phyloP scores from a whole-genome alignment of 1,140 invertebrate species.

The Varroa destructor region DNA sequence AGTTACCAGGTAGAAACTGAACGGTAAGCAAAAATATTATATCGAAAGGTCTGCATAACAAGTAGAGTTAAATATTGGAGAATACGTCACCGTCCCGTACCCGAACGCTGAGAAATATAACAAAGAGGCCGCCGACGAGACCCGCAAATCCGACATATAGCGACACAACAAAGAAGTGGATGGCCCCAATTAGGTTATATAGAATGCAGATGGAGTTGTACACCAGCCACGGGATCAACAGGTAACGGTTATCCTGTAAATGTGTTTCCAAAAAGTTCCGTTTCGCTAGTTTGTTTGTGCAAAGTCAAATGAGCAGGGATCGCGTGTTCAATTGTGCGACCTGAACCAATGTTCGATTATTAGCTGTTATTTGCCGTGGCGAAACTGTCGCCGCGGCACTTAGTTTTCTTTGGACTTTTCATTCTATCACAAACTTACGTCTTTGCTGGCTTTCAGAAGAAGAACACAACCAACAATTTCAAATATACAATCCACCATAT shows the following conservation, averaged over 20 bases:
- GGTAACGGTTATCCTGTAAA: conserved; percentile 19
- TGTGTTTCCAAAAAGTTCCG: background rate
- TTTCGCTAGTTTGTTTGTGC: background rate
- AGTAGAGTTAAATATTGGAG: too few relatives aligned
- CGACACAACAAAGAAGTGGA: conserved; percentile 24
- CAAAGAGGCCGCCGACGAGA: conserved; percentile 9
- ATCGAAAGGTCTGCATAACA: too few relatives aligned
- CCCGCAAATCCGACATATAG: conserved; percentile 21
- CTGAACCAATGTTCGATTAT: background rate
- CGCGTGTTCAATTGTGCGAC: background rate
- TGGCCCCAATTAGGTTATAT: conserved; percentile 18
- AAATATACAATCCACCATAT: conserved; percentile 11
- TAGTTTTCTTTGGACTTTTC: too few relatives aligned
- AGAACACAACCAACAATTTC: conserved; percentile 28
- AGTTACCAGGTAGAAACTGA: too few relatives aligned
- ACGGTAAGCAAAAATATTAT: too few relatives aligned
- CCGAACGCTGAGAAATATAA: conserved; percentile 24
- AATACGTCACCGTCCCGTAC: background rate
- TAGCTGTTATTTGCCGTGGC: too few relatives aligned
- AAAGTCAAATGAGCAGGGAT: background rate
- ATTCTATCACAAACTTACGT: background rate
- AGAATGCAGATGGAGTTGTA: conserved; percentile 25
- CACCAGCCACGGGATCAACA: conserved; percentile 21
- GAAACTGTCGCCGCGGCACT: too few relatives aligned
- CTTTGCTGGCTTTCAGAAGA: conserved; percentile 12